A percentile compares a stretch with the other conserved stretches of the same genome.
phyloP scores from a whole-genome alignment of 2,797 vertebrate genomes.

The Rhadinocentrus ornatus region DNA sequence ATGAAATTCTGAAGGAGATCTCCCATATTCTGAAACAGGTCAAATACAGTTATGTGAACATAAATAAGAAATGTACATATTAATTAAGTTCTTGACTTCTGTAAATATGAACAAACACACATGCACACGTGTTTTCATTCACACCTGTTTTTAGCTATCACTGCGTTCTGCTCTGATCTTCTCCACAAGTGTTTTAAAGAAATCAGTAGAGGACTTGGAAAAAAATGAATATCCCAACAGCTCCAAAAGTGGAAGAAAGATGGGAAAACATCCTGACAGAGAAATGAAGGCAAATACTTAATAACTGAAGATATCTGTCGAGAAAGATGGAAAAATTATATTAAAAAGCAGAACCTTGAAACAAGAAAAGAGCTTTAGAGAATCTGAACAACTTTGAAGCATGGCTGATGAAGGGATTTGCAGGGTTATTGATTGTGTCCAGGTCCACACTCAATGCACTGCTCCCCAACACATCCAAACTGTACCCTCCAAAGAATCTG shows the following conservation, averaged over 20 bases:
- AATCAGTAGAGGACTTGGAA: conserved; percentile 3
- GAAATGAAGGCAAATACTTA: not conserved
- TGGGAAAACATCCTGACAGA: conserved; percentile 49
- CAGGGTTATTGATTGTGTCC: conserved; percentile 77
- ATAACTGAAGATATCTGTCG: not conserved
- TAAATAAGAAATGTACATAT: not conserved
- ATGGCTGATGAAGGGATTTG: conserved; percentile 69
- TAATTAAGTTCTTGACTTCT: not conserved
- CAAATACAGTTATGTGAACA: not conserved
- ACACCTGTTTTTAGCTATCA: conserved; percentile 53
- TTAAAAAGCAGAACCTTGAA: conserved; percentile 43
- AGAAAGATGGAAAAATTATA: not conserved
- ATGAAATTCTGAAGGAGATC: conserved; percentile 86
- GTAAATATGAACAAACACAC: not conserved
- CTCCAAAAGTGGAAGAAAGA: conserved; percentile 51
- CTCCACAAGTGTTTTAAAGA: conserved; percentile 38
- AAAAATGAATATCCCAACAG: conserved; percentile 50
- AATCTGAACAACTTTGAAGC: conserved; percentile 63
- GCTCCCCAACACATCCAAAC: conserved; percentile 76
- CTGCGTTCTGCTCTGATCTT: conserved; percentile 51
- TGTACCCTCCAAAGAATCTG: conserved; percentile 82
- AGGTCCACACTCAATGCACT: conserved; percentile 75
- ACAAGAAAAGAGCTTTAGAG: not conserved
- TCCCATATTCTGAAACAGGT: conserved; percentile 45
- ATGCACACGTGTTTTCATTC: conserved; percentile 34